Base-by-base conservation (phyloP, 2,888 invertebrate genomes). In the Aleiodes leptofemur region DNA sequence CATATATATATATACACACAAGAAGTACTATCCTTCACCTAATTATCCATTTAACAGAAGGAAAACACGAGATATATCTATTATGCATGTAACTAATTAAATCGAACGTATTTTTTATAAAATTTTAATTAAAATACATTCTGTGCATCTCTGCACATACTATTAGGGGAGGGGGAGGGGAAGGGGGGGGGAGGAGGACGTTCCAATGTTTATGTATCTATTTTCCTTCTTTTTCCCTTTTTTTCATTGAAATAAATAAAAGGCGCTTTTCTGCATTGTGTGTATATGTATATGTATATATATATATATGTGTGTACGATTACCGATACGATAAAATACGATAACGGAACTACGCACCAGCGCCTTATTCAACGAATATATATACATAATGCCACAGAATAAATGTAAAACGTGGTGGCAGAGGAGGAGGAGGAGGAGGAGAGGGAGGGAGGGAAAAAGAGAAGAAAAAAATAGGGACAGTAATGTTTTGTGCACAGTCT, bases 341-440 rank as follows among this genome's bases (percentile, higher is more conserved):
- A 64, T 64, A 64, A 64, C 64, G 64, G 64, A 64, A 64, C 64
- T 29, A 64, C 64, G 64, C 64, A 64, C 64, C 43, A 64, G 64
- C 64, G 64, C 64, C 48, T 43, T 64, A 64, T 64, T 64, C 64
- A 64, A 48, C 43, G 43, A 34, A 77, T 66, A 77, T 61, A 51
- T 77, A 71, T 77, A 79, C 73, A 69, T 29, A 13, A 43, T 43
- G 11, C 43, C 43, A 11, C 9, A 43, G 43, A 43, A 43, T 43
- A 43, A 43, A 43, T 43, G 43, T 43, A 43, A 74, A 23, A 23
- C 2, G 23, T 1, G 23, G 23, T 56, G 55, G 48, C 7, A 14
- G 68, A 16, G 14, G 68, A 43, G 43, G 48, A 43, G 23, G 23
- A 23, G 23, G 2, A 23, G 23, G 23, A 23, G 23, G 23, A 43